Base-by-base conservation (phyloP, 2,888 invertebrate genomes). In the Ditula angustiorana region DNA sequence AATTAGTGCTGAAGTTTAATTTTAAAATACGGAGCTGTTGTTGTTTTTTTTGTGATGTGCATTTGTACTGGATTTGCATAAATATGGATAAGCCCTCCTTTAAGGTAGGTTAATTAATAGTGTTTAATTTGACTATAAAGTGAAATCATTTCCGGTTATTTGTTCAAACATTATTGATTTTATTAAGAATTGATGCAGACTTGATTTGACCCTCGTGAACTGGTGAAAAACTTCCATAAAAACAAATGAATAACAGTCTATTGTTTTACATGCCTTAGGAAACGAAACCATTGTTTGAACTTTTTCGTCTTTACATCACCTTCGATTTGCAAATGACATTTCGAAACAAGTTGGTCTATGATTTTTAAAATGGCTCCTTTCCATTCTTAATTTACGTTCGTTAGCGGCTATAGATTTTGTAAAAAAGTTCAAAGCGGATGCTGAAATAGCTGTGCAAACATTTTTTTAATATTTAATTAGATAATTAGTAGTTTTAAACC, bases 21-120 rank as follows among this genome's bases (percentile, higher is more conserved):
- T 58, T 28, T 16, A 30, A 28, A 49, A 44, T 46, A 63, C 56
- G 50, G 44, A 35, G 21, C 47, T 79, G 74, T 76, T 70, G 75
- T 76, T 77, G 86, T 80, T n/a, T n/a, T 16, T 1, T 37, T 19
- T 72, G 78, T 81, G 71, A 60, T 67, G 72, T 78, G 75, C 70
- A 70, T 67, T 80, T 82, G n/a, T n/a, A n/a, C 79, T 76, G 85
- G 87, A 85, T 86, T 86, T 68, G 69, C 74, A 74, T 71, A 76
- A 80, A 71, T 46, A 91, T 92, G 92, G 92, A 92, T 73, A 92
- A 90, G 77, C 91, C 91, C 33, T 81, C 90, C 21, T 90, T 81
- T 75, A 90, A 91, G 89, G 92, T 91, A 79, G 72, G 73, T 71
- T 55, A 70, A 59, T 56, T 64, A 49, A 30, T 44, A 50, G 16